phyloP scores from a whole-genome alignment of 2,797 vertebrate species.

The Novumbra hubbsi region DNA sequence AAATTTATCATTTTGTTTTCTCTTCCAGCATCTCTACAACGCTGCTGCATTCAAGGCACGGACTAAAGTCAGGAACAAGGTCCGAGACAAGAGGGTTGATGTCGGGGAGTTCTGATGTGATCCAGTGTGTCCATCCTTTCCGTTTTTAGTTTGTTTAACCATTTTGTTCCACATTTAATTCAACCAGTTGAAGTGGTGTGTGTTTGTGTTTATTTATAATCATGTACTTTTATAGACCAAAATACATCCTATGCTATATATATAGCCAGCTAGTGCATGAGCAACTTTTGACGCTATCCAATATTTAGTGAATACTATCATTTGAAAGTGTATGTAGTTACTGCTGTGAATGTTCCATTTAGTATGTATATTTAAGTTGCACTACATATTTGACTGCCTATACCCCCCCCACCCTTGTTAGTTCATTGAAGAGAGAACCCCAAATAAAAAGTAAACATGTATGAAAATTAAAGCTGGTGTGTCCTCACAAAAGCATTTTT shows the following conservation, averaged over 20 bases:
- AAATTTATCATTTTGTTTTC: not conserved
- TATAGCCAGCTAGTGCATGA: not conserved
- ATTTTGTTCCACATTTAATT: not conserved
- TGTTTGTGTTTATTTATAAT: conserved; percentile 10
- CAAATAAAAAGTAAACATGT: not conserved
- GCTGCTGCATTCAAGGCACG: conserved; percentile 97
- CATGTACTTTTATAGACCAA: not conserved
- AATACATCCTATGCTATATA: not conserved
- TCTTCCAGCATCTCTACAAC: conserved; percentile 91
- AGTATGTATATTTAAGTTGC: conserved; percentile 11
- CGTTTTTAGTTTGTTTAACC: conserved; percentile 1
- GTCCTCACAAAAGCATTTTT: not conserved
- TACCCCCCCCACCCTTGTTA: not conserved
- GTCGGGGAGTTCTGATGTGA: conserved; percentile 87
- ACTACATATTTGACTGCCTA: not conserved
- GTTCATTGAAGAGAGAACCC: not conserved
- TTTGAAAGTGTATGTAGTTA: not conserved
- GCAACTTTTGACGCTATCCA: not conserved
- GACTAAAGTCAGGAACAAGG: conserved; percentile 96
- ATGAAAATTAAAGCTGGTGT: not conserved
- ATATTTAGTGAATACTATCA: not conserved
- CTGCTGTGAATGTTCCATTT: not conserved
- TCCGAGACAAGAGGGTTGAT: conserved; percentile 94
- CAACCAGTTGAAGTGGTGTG: not conserved
- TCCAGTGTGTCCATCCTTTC: conserved; percentile 1